Evolutionary conservation across 2,797 vertebrate genomes (phyloP).

Genomic region (Thamnophis elegans): DNA sequence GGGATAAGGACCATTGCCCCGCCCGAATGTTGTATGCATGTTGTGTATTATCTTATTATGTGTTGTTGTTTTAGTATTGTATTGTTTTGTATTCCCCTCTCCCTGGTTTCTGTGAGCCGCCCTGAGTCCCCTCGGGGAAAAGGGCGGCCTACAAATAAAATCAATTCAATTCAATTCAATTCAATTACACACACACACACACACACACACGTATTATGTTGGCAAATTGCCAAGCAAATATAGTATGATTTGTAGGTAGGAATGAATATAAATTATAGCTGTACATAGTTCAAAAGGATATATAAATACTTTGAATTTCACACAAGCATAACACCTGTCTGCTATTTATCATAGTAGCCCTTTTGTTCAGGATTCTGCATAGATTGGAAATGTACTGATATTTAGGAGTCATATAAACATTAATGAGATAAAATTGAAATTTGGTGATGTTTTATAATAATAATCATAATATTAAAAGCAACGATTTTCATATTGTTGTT

Average conservation of each 20-base stretch:
- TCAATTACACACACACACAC: too few species aligned
- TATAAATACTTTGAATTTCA: neutral
- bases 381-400: neutral
- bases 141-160: too few species aligned
- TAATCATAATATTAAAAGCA: constrained; percentile 3
- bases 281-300: neutral
- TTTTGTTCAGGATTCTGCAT: neutral
- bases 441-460: constrained; percentile 21
- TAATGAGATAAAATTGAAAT: neutral
- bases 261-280: neutral
- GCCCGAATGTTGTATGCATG: too few species aligned
- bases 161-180: too few species aligned
- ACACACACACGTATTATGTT: neutral
- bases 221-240: neutral
- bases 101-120: too few species aligned
- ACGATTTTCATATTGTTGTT: neutral
- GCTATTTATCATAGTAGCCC: neutral
- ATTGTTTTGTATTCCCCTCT: too few species aligned
- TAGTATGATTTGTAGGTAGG: neutral
- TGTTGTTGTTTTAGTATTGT: too few species aligned
- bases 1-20: too few species aligned
- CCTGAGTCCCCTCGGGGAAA: too few species aligned
- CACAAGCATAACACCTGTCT: neutral
- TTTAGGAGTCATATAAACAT: neutral
- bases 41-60: too few species aligned